Evolutionary conservation across 2,797 vertebrate genomes (phyloP), one percentile per base, ranked within the genome.

Genomic region (Chaenodraco wilsoni): DNA sequence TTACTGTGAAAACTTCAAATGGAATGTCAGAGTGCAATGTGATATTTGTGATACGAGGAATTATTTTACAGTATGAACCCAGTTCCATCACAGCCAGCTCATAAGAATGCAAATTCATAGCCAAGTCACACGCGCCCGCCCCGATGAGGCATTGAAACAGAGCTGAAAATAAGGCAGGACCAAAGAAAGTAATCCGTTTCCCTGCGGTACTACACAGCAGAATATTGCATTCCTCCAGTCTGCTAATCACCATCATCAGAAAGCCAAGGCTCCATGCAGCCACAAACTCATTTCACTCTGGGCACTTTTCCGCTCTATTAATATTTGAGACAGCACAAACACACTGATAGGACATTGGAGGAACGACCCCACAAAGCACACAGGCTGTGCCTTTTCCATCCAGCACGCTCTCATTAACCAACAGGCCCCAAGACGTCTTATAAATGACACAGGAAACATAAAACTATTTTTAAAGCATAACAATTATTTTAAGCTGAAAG

Each of bases 231-330:
- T 63, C 73, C 76, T 72, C 78, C 8, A 9, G 57, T 65, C 67
- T 13, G 40, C 72, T 79, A 65, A 82, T 88, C 79, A 73, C 31
- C 72, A 51, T 77, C 82, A 82, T 81, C 84, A 75, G 41, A 74
- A 69, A 46, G 48, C 70, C 0, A 37, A 68, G 57, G 62, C 82
- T 76, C 51, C 65, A 58, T 3, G 56, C 67, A 37, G 71, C 72
- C 82, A 85, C 84, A 74, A 60, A 75, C 79, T 80, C 83, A 51
- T 74, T 78, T 23, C 78, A 83, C 80, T 81, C 70, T 37, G 52
- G 71, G 84, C 86, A 56, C 68, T 84, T 84, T 84, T 72, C 72
- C 1, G 62, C 85, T 81, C 78, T 70, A 69, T 87, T 87, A 81
- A 87, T 80, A 87, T 92, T 86, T 79, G 57, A 76, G 72, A 60